Conservation (phyloP, 2,888 invertebrate genomes). For the Loripinus fragilis region DNA sequence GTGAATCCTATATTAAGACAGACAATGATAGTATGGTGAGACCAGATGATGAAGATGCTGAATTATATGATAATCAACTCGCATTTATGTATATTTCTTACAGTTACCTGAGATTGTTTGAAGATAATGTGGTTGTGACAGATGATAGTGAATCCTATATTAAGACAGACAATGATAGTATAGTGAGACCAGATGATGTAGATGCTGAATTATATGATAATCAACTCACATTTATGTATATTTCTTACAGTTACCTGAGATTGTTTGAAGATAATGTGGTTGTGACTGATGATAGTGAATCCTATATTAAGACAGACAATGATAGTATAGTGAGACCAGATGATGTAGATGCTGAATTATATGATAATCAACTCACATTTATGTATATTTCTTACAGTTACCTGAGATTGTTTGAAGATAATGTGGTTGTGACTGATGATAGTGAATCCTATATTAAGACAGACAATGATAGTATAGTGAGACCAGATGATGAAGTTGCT, state of each 20-base stretch:
- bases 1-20: no score
- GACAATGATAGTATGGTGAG: conserved; percentile 79
- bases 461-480: conserved; percentile 79
- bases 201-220: no score
- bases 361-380: no score
- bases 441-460: no score
- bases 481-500: conserved; percentile 80
- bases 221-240: no score
- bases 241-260: conserved; percentile 37
- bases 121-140: conserved; percentile 1
- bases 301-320: conserved; percentile 80
- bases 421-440: conserved; percentile 16
- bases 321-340: conserved; percentile 77
- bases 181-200: conserved; percentile 76
- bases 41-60: conserved; percentile 80
- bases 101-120: conserved; percentile 39
- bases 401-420: conserved; percentile 23
- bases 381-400: conserved; percentile 37
- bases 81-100: no score
- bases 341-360: no score
- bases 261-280: conserved; percentile 7
- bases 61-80: no score
- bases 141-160: no score
- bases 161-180: conserved; percentile 80
- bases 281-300: conserved; percentile 24